Percentiles rank a stretch among this genome's conserved stretches.
These are phyloP conservation scores for Harpagus bidentatus DNA, from an alignment of 2,113 vertebrate genomes.

Conservation along the genomic window DNA sequence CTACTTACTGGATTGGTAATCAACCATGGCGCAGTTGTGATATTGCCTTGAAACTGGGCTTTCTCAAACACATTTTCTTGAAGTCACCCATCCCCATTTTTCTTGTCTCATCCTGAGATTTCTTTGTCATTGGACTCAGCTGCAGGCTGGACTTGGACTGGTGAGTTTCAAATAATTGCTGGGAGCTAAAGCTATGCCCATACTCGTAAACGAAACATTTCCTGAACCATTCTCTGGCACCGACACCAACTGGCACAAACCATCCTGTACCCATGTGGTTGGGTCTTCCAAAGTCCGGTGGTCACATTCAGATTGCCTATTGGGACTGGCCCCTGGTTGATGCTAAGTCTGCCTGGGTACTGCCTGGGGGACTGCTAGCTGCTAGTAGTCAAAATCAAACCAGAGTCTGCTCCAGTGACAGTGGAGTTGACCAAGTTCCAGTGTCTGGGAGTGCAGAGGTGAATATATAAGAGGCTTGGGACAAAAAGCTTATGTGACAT, in stretches of 20 bases:
- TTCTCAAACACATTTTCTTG: not conserved
- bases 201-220: not conserved
- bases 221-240: not conserved
- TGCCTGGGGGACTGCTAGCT: not conserved
- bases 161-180: not conserved
- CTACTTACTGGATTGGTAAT: not conserved
- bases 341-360: not conserved
- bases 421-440: not conserved
- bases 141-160: not conserved
- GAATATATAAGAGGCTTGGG: not conserved
- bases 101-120: not conserved
- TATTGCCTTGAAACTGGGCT: not conserved
- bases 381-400: not conserved
- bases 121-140: not conserved
- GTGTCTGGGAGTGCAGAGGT: not conserved
- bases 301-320: not conserved
- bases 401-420: not conserved
- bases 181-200: not conserved
- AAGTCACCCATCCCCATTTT: not conserved
- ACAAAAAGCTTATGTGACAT: not conserved
- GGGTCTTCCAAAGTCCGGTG: not conserved
- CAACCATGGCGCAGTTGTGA: not conserved
- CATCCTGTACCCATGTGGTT: not conserved
- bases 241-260: not conserved
- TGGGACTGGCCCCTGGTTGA: not conserved